These are phyloP conservation scores for Zaprionus tsacasi DNA, from an alignment of 1,140 invertebrate species.

Conservation along the genomic window DNA sequence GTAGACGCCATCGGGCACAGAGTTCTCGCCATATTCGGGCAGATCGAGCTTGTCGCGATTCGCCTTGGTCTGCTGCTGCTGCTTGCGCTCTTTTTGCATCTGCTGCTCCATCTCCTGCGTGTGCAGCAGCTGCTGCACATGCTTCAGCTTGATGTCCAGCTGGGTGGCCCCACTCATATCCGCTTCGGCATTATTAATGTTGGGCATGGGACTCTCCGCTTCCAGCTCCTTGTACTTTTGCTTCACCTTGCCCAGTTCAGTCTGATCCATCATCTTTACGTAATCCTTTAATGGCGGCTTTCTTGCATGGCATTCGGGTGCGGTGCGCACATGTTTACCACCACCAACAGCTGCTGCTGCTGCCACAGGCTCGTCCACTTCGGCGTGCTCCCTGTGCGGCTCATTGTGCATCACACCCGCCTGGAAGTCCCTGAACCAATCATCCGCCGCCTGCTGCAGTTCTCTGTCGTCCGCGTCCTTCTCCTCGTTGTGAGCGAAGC, in stretches of 20 bases:
- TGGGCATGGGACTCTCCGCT: background rate
- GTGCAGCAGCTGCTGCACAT: constrained; percentile 24
- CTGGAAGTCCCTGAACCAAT: constrained; percentile 57
- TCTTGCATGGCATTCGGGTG: background rate
- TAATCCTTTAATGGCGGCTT: constrained; percentile 6
- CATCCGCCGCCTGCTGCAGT: constrained; percentile 50
- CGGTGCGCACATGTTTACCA: background rate
- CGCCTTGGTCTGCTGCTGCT: background rate
- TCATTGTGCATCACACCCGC: background rate
- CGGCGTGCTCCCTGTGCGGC: background rate
- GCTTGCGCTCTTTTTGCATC: background rate
- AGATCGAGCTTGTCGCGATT: background rate
- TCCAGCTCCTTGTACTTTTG: constrained; percentile 43
- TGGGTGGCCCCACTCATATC: background rate
- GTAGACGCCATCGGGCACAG: constrained; percentile 36
- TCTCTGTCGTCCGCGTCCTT: constrained; percentile 1
- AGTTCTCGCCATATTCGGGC: constrained; percentile 16
- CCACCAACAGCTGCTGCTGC: too few relatives aligned
- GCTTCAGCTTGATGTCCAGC: constrained; percentile 40
- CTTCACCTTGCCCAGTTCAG: constrained; percentile 55
- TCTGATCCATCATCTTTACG: constrained; percentile 25
- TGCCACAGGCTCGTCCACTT: too few relatives aligned
- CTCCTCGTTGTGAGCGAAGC: constrained; percentile 37
- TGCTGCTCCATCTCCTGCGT: constrained; percentile 27
- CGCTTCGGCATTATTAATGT: background rate